Evolutionary conservation across 2,797 vertebrate species (phyloP).

Genomic region (Micromesistius poutassou): DNA sequence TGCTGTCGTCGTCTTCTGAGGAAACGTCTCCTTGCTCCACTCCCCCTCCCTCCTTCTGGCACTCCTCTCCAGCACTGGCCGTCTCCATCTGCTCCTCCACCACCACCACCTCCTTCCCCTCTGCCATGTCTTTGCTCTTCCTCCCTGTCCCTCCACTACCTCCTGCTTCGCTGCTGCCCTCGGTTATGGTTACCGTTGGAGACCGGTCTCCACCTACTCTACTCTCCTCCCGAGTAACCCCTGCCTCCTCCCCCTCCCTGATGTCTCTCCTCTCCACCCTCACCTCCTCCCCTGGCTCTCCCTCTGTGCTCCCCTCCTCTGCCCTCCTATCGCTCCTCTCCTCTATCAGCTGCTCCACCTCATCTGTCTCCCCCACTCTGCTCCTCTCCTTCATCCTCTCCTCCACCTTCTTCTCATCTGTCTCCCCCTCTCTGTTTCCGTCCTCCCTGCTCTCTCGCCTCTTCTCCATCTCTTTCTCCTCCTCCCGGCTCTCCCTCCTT

Average conservation of each 20-base stretch:
- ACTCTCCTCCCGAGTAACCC: too few species aligned
- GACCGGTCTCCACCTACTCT: not conserved
- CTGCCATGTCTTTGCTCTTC: not conserved
- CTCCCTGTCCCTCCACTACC: not conserved
- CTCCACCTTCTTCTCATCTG: not conserved
- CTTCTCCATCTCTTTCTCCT: not conserved
- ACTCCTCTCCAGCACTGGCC: not conserved
- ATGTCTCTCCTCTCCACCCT: not conserved
- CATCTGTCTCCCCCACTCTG: not conserved
- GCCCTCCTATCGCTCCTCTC: not conserved
- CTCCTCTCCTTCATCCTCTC: not conserved
- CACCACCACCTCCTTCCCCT: not conserved
- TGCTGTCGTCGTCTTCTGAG: slow-evolving; percentile 4
- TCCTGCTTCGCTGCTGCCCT: not conserved
- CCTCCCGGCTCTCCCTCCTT: not conserved
- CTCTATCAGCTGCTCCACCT: not conserved
- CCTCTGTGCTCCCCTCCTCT: not conserved
- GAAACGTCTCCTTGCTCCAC: not conserved
- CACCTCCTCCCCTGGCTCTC: not conserved
- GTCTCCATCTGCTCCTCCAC: not conserved
- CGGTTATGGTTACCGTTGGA: not conserved
- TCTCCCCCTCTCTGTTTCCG: not conserved
- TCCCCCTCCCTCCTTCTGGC: not conserved
- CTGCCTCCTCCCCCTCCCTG: not conserved
- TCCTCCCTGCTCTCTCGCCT: not conserved